Conservation (phyloP, 2,888 invertebrate genomes). For the Noctua comes region DNA sequence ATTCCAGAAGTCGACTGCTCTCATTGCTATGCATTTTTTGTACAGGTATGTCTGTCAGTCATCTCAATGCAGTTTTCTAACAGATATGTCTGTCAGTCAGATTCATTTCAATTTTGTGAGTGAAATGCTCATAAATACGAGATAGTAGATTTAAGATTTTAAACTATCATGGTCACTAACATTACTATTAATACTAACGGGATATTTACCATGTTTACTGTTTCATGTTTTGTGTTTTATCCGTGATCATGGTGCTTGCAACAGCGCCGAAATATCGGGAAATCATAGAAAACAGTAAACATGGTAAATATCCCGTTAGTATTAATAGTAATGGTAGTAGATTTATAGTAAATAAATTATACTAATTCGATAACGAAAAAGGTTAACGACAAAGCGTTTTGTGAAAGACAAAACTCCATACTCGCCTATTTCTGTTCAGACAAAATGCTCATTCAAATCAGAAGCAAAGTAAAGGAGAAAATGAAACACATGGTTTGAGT, state of each 20-base stretch:
- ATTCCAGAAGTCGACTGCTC: background rate
- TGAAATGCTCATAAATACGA: background rate
- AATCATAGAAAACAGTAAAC: no score
- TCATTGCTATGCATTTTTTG: background rate
- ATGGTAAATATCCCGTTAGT: no score
- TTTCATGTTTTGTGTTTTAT: no score
- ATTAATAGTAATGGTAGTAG: no score
- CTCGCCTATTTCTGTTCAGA: background rate
- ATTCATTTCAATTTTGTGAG: background rate
- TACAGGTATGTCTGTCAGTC: background rate
- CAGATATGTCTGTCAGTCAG: background rate
- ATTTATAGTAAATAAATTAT: no score
- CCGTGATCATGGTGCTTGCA: no score
- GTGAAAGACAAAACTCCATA: background rate
- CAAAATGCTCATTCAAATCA: background rate
- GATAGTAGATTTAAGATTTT: no score
- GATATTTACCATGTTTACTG: no score
- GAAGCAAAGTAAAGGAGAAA: background rate
- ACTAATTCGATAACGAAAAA: background rate
- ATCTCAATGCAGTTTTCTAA: background rate
- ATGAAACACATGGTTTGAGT: background rate
- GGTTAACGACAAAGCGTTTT: background rate
- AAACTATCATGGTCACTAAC: no score
- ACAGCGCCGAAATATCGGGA: no score
- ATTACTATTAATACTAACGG: no score